Evolutionary conservation across 2,888 invertebrate genomes (phyloP), one percentile per base, ranked within the genome.

Genomic region (Pasiphila rectangulata): DNA sequence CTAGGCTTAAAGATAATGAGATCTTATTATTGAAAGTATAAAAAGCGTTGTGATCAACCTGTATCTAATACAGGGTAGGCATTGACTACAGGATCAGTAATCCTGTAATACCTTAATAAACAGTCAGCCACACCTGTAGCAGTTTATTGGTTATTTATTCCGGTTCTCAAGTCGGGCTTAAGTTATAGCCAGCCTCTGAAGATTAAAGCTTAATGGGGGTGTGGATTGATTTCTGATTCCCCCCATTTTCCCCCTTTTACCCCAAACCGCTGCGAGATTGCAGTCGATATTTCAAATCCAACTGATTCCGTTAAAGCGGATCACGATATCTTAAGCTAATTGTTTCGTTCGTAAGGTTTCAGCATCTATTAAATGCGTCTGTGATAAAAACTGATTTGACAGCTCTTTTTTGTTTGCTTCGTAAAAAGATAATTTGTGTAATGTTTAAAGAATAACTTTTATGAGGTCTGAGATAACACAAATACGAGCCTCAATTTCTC

Each of bases 91-190:
- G 46, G 45, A 47, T 46, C 51, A 52, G 42, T 56, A 58, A 76
- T 66, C 63, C 69, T 70, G 65, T 69, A 70, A 73, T 66, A 67
- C 70, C 67, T 69, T 72, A 75, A 73, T 72, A 72, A 80, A 76
- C 75, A 69, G 75, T 72, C 64, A 61, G 63, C 67, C 67, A 74
- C 83, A 85, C 86, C 86, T 84, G 86, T 78, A 79, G 75, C 79
- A 79, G 80, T 84, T 85, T 85, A 85, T 86, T 78, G 80, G 81
- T 85, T 86, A 86, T 87, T 86, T 87, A 87, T 84, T 78, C 58
- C 74, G 75, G 73, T 77, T 76, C 84, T 84, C 79, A 82, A 83
- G 76, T 76, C 71, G 61, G 81, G 87, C 86, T 87, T 86, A 86
- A 86, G 85, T 87, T 87, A 87, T 85, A 83, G 83, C 86, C 80